Base-by-base conservation (phyloP, 2,888 invertebrate species). In the Ferdinandea cuprea region DNA sequence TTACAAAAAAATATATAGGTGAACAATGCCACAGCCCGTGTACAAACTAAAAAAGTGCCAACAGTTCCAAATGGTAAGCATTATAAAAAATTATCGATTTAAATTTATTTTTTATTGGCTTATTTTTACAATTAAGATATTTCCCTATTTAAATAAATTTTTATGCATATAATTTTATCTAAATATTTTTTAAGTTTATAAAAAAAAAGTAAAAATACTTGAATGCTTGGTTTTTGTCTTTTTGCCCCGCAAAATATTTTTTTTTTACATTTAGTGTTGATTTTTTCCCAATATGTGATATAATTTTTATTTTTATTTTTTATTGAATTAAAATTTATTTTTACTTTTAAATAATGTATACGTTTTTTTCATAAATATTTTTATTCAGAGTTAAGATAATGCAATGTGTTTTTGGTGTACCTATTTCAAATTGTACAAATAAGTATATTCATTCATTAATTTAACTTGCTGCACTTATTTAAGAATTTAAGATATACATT, bases 21-120 rank as follows among this genome's bases (percentile, higher is more conserved):
- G 92, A 99, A 99, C 94, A 99, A 99, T 93, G 99, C 99, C 88
- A 99, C 99, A 89, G 99, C 99, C 89, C 94, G 99, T 93, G 98
- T 99, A 92, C 99, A 99, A 94, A 99, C 99, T 91, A 90, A 91
- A 95, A 99, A 99, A 93, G 96, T 97, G 88, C 95, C 97, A 87
- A 93, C 96, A 88, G 94, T 97, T 91, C 96, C 97, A 88, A 95
- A 96, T 93, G 97, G 97, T 97, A 93, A 94, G 96, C 92, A 68
- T 28, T 65, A 54, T 35, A 66, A n/a, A 83, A 32, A 69, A 50
- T 59, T 46, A n/a, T 25, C 63, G 17, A 52, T 32, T 63, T 69
- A 44, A 72, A 40, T 46, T 48, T 15, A 40, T 68, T 44, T 46
- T 25, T 61, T 73, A 56, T 28, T 11, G 21, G 63, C 68, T 54